Percentiles rank a stretch among this genome's conserved stretches.
These are phyloP conservation scores for Eupithecia tripunctaria DNA, from an alignment of 2,888 invertebrate genomes.

Conservation along the genomic window DNA sequence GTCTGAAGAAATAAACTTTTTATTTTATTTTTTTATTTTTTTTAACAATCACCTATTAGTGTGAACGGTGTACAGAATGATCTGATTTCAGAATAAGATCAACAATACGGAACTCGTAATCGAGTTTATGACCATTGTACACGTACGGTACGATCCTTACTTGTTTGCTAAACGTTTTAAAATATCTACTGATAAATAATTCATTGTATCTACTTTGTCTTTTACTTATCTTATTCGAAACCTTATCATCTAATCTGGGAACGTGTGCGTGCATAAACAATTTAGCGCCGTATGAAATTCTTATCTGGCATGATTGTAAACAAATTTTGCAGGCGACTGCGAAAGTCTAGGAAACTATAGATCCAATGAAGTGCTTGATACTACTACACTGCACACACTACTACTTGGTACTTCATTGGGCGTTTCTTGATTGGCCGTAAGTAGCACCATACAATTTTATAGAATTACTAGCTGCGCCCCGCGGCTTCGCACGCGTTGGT, in stretches of 20 bases:
- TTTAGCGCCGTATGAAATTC: background rate
- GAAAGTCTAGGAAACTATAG: background rate
- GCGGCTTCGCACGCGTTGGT: too few species aligned
- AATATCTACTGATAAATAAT: constrained; percentile 1
- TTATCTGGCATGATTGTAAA: background rate
- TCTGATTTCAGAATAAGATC: background rate
- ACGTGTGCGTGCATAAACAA: background rate
- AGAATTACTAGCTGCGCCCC: too few species aligned
- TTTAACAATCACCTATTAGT: background rate
- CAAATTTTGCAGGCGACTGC: background rate
- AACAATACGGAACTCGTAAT: background rate
- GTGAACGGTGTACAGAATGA: background rate
- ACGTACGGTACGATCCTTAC: background rate
- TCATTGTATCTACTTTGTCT: background rate
- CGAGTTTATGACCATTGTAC: background rate
- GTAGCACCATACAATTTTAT: too few species aligned
- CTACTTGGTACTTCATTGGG: too few species aligned
- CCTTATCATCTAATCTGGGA: background rate
- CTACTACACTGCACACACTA: too few species aligned
- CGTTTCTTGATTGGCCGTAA: too few species aligned
- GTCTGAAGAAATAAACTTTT: too few species aligned
- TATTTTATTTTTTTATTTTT: too few species aligned
- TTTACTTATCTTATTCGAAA: background rate
- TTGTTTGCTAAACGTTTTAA: background rate
- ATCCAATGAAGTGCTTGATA: too few species aligned